phyloP scores from a whole-genome alignment of 1,140 invertebrate species.

The Drosophila tropicalis region DNA sequence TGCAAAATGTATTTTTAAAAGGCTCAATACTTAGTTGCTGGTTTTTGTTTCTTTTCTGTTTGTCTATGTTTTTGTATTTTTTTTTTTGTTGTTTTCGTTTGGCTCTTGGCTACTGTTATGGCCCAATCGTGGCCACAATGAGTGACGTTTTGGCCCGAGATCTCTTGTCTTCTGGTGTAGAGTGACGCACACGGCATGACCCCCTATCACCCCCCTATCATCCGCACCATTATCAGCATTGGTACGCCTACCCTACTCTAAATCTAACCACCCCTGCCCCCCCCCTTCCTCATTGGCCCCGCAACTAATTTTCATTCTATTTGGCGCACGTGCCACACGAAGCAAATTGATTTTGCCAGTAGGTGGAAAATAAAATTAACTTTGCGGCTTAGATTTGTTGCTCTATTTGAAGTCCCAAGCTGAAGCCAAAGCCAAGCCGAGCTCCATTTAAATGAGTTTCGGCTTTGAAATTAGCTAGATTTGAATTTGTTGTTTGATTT shows the following conservation, averaged over 20 bases:
- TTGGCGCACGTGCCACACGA: slow-evolving; percentile 82
- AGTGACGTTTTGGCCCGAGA: slow-evolving; percentile 46
- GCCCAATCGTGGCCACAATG: slow-evolving; percentile 66
- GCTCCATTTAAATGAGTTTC: slow-evolving; percentile 69
- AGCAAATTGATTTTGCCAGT: slow-evolving; percentile 82
- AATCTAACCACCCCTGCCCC: not conserved
- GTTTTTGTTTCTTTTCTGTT: slow-evolving; percentile 4
- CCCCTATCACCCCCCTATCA: slow-evolving; percentile 1
- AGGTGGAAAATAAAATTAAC: slow-evolving; percentile 82
- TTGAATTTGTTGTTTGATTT: slow-evolving; percentile 81
- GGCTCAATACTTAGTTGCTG: slow-evolving; percentile 41
- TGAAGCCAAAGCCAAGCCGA: slow-evolving; percentile 26
- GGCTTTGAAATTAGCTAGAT: slow-evolving; percentile 79
- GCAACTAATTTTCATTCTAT: slow-evolving; percentile 70
- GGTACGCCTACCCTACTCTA: too few species aligned
- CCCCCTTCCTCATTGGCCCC: not conserved
- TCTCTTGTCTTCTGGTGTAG: slow-evolving; percentile 46
- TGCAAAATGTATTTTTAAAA: slow-evolving; percentile 78
- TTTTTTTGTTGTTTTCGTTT: slow-evolving; percentile 15
- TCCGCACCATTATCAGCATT: not conserved
- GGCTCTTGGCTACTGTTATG: slow-evolving; percentile 75
- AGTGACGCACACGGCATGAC: slow-evolving; percentile 76
- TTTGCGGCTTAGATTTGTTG: slow-evolving; percentile 64
- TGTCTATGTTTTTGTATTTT: slow-evolving; percentile 15
- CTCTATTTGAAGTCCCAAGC: slow-evolving; percentile 48